These are phyloP conservation scores for Pogonocherus hispidulus DNA, from an alignment of 2,888 invertebrate genomes.

Conservation along the genomic window DNA sequence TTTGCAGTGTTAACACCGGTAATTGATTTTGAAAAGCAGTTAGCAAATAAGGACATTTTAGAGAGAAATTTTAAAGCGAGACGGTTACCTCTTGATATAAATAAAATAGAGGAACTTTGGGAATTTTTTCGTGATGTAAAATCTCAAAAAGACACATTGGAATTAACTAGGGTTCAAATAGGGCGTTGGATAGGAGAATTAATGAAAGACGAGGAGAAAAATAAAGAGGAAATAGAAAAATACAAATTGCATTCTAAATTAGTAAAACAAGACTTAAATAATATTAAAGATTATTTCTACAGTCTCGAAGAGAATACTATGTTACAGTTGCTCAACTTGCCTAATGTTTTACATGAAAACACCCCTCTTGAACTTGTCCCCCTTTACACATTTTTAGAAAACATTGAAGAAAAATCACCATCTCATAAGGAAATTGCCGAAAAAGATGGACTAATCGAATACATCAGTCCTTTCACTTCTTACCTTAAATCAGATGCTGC, in stretches of 20 bases:
- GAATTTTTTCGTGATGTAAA: conserved; percentile 73
- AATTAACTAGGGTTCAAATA: conserved; percentile 71
- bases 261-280: conserved; percentile 73
- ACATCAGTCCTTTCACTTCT: conserved; percentile 73
- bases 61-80: conserved; percentile 73
- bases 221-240: conserved; percentile 68
- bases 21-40: conserved; percentile 75
- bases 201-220: conserved; percentile 60
- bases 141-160: conserved; percentile 70
- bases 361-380: conserved; percentile 71
- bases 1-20: conserved; percentile 79
- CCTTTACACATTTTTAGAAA: conserved; percentile 58
- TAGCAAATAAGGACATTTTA: conserved; percentile 70
- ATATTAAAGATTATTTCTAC: conserved; percentile 76
- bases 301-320: conserved; percentile 81
- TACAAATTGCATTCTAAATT: conserved; percentile 71
- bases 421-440: conserved; percentile 73
- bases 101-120: conserved; percentile 75
- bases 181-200: conserved; percentile 70
- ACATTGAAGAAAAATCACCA: conserved; percentile 64
- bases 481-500: conserved; percentile 80
- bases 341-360: conserved; percentile 77
- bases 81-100: conserved; percentile 71
- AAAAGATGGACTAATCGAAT: conserved; percentile 72
- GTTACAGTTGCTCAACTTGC: conserved; percentile 76